Evolutionary conservation across 2,113 vertebrate species (phyloP).

Genomic region (Coturnix japonica): DNA sequence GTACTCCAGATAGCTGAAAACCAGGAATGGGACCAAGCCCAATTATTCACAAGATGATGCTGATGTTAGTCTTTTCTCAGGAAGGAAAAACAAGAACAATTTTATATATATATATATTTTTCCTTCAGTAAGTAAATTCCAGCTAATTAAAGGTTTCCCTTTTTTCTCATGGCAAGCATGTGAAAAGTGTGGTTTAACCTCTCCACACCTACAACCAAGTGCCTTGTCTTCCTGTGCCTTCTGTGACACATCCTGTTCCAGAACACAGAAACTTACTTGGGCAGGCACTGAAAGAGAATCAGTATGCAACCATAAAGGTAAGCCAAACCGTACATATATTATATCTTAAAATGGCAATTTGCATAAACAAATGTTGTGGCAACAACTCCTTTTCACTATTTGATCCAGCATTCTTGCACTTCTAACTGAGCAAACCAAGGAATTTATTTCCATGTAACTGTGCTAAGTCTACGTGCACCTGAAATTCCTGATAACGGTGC

Average conservation of each 20-base stretch:
- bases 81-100: background rate
- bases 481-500: slow-evolving; percentile 53
- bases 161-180: background rate
- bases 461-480: slow-evolving; percentile 28
- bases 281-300: background rate
- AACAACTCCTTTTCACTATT: background rate
- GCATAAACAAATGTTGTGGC: background rate
- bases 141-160: slow-evolving; percentile 40
- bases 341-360: background rate
- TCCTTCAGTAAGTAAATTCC: background rate
- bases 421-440: slow-evolving; percentile 18
- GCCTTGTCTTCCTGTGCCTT: background rate
- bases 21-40: background rate
- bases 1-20: background rate
- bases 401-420: background rate
- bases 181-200: background rate
- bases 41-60: slow-evolving; percentile 23
- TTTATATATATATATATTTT: background rate
- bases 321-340: background rate
- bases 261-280: background rate
- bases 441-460: slow-evolving; percentile 43
- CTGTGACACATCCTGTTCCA: background rate
- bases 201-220: background rate
- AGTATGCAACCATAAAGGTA: background rate
- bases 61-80: slow-evolving; percentile 32